These are phyloP conservation scores for Nycticebus coucang DNA, from an alignment of 2,113 vertebrate genomes.

Conservation along the genomic window DNA sequence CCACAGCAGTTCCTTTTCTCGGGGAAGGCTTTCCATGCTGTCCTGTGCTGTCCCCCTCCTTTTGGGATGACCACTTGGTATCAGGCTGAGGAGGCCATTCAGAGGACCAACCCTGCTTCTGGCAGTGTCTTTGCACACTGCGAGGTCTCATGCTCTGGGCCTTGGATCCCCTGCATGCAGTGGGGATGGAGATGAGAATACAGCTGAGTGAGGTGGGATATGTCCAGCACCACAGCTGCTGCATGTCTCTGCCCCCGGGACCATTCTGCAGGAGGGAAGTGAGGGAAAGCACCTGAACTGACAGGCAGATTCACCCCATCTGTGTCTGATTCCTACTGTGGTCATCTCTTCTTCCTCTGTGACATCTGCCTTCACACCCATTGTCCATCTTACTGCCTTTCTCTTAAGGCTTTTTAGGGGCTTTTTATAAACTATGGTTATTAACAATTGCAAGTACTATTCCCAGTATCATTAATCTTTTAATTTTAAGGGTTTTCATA, in stretches of 20 bases:
- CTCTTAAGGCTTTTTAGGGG: neutral
- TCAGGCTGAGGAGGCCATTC: fast-evolving
- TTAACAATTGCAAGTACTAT: no score
- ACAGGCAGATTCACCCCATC: neutral
- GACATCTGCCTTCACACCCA: neutral
- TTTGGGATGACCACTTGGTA: no score
- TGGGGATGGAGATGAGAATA: neutral
- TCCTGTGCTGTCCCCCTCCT: no score
- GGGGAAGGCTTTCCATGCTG: fast-evolving
- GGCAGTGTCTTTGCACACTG: fast-evolving
- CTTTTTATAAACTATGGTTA: neutral
- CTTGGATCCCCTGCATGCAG: neutral
- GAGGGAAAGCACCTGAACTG: neutral
- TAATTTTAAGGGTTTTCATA: neutral
- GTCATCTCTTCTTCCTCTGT: neutral
- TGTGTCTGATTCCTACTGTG: neutral
- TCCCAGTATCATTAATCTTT: neutral
- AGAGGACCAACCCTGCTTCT: neutral
- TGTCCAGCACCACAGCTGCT: fast-evolving
- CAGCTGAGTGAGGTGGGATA: no score
- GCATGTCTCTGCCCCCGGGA: fast-evolving
- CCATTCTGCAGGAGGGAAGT: fast-evolving
- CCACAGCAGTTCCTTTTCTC: neutral
- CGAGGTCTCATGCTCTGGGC: neutral
- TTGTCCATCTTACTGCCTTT: neutral